Percentiles rank a stretch among this genome's conserved stretches.
phyloP scores from a whole-genome alignment of 1,140 invertebrate species.

The Lasioglossum albipes region DNA sequence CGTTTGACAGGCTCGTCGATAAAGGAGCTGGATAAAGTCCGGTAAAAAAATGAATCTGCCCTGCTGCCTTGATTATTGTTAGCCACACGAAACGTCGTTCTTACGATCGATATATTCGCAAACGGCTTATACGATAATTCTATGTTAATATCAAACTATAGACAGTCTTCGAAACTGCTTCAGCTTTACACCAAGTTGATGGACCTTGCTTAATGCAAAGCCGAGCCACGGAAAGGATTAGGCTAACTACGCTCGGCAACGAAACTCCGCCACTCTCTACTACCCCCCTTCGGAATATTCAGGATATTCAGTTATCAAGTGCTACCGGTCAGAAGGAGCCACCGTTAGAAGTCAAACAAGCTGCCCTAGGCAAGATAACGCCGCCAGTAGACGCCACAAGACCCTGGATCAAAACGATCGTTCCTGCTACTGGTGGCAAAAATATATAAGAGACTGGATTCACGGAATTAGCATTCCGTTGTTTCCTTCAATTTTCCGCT shows the following conservation, averaged over 20 bases:
- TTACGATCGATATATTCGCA: not conserved
- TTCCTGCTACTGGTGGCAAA: constrained; percentile 33
- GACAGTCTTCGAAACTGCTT: constrained; percentile 32
- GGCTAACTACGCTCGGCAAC: constrained; percentile 63
- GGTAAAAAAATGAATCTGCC: not conserved
- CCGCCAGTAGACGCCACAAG: constrained; percentile 46
- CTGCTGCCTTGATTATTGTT: not conserved
- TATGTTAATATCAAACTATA: constrained; percentile 14
- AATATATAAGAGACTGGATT: constrained; percentile 56
- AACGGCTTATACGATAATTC: constrained; percentile 18
- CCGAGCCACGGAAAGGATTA: constrained; percentile 73
- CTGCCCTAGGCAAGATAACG: constrained; percentile 74
- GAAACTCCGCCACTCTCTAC: constrained; percentile 45
- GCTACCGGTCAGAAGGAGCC: constrained; percentile 75
- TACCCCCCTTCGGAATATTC: constrained; percentile 51
- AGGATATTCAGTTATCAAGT: constrained; percentile 74
- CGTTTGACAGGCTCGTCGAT: constrained; percentile 24
- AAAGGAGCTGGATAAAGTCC: not conserved
- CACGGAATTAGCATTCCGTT: constrained; percentile 27
- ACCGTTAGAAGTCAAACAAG: constrained; percentile 77
- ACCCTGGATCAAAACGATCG: constrained; percentile 55
- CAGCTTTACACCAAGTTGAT: constrained; percentile 51
- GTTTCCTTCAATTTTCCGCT: not conserved
- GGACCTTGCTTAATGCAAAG: constrained; percentile 66
- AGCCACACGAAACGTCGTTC: not conserved